A percentile compares a stretch with the other conserved stretches of the same genome.
These are phyloP conservation scores for Candoia aspera DNA, from an alignment of 2,113 vertebrate species.

Conservation along the genomic window DNA sequence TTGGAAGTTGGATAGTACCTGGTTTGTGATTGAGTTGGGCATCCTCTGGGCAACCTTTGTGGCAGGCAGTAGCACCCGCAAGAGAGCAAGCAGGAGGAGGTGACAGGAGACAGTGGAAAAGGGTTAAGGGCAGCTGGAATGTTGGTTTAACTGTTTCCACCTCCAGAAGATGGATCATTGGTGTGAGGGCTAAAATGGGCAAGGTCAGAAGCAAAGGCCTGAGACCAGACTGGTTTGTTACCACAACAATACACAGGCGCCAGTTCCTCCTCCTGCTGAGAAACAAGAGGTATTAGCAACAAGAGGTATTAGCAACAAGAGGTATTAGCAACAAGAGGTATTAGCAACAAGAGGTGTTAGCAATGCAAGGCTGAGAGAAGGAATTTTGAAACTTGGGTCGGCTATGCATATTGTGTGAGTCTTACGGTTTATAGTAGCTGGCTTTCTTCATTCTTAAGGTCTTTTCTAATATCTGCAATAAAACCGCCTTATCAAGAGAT, in stretches of 20 bases:
- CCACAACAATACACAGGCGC: neutral
- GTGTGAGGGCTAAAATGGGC: neutral
- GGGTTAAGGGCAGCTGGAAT: accelerated
- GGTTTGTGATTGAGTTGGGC: accelerated
- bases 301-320: no score
- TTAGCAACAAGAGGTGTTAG: no score
- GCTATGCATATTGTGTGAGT: neutral
- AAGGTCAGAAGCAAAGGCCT: neutral
- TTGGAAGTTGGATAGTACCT: neutral
- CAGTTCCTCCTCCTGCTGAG: neutral
- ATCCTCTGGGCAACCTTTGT: neutral
- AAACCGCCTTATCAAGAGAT: neutral
- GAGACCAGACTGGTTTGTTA: neutral
- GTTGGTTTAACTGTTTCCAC: neutral
- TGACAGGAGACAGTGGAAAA: neutral
- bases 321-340: no score
- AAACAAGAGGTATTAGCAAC: no score
- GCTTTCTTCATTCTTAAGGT: neutral
- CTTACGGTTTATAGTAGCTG: neutral
- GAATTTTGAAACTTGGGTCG: neutral
- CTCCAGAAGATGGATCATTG: neutral
- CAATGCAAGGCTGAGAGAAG: neutral
- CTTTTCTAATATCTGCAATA: neutral
- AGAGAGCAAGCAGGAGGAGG: slow-evolving; percentile 22
- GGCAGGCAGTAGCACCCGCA: neutral